A percentile compares a stretch with the other conserved stretches of the same genome.
These are phyloP conservation scores for Pao palembangensis DNA, from an alignment of 2,113 vertebrate genomes.

Conservation along the genomic window DNA sequence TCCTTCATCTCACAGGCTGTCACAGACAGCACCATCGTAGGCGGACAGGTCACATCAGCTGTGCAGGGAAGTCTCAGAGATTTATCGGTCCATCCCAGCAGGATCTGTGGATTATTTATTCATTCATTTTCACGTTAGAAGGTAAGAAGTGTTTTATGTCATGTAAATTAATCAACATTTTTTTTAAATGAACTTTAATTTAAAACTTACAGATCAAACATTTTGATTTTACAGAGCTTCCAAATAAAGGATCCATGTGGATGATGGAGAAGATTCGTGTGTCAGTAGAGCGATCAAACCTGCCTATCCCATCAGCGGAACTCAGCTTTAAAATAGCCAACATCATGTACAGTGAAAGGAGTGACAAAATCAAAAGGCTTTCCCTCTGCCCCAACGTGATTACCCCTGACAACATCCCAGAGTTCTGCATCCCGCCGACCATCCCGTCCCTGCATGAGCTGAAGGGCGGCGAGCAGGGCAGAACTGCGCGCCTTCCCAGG, in stretches of 20 bases:
- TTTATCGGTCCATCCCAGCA: neutral
- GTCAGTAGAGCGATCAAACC: conserved; percentile 71
- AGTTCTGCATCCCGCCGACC: conserved; percentile 78
- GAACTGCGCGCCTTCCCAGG: conserved; percentile 34
- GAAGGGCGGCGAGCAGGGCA: conserved; percentile 52
- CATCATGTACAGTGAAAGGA: conserved; percentile 76
- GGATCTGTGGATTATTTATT: conserved; percentile 1
- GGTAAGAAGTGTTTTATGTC: conserved; percentile 45
- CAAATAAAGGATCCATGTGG: conserved; percentile 64
- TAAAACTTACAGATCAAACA: neutral
- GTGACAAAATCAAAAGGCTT: conserved; percentile 62
- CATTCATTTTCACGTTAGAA: conserved; percentile 20
- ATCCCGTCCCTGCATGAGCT: conserved; percentile 62
- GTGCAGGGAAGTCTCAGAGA: conserved; percentile 17
- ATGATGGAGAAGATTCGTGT: conserved; percentile 73
- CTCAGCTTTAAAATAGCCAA: conserved; percentile 69
- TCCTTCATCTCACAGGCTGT: conserved; percentile 42
- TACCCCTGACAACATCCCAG: conserved; percentile 79
- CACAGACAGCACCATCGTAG: no score
- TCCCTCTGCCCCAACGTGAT: conserved; percentile 76
- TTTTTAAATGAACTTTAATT: neutral
- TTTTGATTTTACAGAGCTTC: conserved; percentile 36
- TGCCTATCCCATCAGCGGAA: conserved; percentile 64
- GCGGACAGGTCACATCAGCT: no score
- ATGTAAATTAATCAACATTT: neutral